Percentiles rank a stretch among this genome's conserved stretches.
Evolutionary conservation across 2,797 vertebrate species (phyloP).

Genomic region (Orestias chungarensis): DNA sequence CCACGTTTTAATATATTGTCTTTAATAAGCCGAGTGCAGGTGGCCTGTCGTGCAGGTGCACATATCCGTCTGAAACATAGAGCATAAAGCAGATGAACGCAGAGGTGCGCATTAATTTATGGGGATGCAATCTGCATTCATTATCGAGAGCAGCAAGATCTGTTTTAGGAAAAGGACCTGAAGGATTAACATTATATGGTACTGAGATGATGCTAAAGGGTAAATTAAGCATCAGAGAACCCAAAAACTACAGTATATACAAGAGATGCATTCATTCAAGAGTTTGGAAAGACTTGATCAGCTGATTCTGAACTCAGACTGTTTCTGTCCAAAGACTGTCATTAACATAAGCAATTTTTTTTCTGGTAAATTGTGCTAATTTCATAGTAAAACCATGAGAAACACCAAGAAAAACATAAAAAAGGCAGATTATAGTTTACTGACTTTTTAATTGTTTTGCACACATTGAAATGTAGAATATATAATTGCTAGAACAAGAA

Average conservation of each 20-base stretch:
- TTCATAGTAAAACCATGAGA: not conserved
- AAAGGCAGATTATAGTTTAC: not conserved
- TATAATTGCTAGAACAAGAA: not conserved
- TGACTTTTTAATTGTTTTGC: not conserved
- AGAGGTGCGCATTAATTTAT: constrained; percentile 68
- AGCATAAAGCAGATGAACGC: constrained; percentile 79
- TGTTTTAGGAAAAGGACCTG: constrained; percentile 62
- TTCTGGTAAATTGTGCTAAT: not conserved
- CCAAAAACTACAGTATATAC: not conserved
- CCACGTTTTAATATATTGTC: constrained; percentile 81
- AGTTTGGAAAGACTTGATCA: not conserved
- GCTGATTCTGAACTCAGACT: not conserved
- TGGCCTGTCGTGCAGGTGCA: constrained; percentile 72
- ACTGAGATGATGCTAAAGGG: constrained; percentile 53
- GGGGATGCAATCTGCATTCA: constrained; percentile 75
- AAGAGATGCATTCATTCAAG: not conserved
- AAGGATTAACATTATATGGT: constrained; percentile 57
- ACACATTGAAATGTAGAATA: not conserved
- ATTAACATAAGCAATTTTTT: not conserved
- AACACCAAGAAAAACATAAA: not conserved
- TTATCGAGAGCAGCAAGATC: constrained; percentile 66
- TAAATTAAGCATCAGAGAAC: constrained; percentile 32
- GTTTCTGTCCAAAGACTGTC: not conserved
- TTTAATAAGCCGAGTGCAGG: constrained; percentile 82
- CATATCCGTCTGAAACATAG: constrained; percentile 78